phyloP scores from a whole-genome alignment of 2,888 invertebrate species.

The Rapana venosa region DNA sequence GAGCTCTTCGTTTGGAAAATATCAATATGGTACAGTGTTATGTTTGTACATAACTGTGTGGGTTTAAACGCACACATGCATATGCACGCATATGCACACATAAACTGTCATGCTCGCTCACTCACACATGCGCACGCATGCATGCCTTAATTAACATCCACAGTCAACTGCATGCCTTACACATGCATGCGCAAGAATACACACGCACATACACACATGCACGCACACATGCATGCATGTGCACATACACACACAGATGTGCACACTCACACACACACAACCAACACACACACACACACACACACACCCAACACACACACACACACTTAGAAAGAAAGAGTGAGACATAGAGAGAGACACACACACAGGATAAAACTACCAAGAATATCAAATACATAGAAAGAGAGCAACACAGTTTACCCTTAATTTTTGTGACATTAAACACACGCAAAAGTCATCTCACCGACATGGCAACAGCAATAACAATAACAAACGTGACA shows the following conservation, averaged over 20 bases:
- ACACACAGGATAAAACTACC: neutral
- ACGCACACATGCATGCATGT: neutral
- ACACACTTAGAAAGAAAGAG: neutral
- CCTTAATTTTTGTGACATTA: too few relatives aligned
- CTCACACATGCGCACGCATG: neutral
- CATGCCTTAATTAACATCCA: neutral
- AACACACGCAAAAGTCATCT: neutral
- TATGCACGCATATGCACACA: neutral
- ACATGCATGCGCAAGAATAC: neutral
- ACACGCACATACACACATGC: neutral
- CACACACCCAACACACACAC: constrained; percentile 17
- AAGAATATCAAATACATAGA: neutral
- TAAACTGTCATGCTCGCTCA: neutral
- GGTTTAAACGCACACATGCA: neutral
- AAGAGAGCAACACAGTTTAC: too few relatives aligned
- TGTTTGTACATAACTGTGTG: neutral
- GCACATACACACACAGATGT: neutral
- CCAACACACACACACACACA: constrained; percentile 5
- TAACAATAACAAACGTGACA: neutral
- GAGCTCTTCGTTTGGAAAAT: too few relatives aligned
- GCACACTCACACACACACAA: neutral
- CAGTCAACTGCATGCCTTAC: neutral
- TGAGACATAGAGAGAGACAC: neutral
- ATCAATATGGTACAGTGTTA: neutral
- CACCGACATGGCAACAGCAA: neutral